phyloP scores from a whole-genome alignment of 2,113 vertebrate species.

The Pseudonaja textilis region DNA sequence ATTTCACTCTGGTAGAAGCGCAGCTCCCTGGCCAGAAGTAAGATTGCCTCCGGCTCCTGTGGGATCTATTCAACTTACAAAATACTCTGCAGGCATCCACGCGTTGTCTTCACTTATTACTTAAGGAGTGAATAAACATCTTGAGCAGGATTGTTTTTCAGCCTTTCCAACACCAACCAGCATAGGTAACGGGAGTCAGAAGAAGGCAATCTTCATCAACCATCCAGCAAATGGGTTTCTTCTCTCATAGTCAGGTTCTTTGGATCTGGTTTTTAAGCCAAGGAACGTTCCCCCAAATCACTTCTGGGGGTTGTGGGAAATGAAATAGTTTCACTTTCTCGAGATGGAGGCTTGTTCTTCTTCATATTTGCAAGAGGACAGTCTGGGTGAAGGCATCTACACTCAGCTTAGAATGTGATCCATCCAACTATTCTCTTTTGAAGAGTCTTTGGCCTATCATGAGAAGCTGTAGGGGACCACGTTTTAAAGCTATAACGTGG shows the following conservation, averaged over 20 bases:
- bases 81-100: slow-evolving; percentile 41
- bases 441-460: neutral
- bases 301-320: neutral
- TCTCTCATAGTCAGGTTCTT: neutral
- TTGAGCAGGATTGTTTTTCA: slow-evolving; percentile 8
- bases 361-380: neutral
- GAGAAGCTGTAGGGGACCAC: neutral
- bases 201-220: slow-evolving; percentile 23
- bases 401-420: neutral
- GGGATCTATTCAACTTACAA: slow-evolving; percentile 54
- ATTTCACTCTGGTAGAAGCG: slow-evolving; percentile 36
- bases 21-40: slow-evolving; percentile 39
- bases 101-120: slow-evolving; percentile 56
- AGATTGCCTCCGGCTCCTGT: neutral
- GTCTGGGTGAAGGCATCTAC: rapidly evolving
- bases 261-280: neutral
- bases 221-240: neutral
- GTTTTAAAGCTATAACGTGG: neutral
- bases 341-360: neutral
- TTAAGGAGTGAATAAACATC: slow-evolving; percentile 53
- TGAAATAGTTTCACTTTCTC: neutral
- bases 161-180: neutral
- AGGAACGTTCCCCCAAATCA: neutral
- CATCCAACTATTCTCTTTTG: neutral
- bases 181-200: slow-evolving; percentile 28